A percentile compares a stretch with the other conserved stretches of the same genome.
Evolutionary conservation across 2,113 vertebrate genomes (phyloP).

Genomic region (Baryphthengus martii): DNA sequence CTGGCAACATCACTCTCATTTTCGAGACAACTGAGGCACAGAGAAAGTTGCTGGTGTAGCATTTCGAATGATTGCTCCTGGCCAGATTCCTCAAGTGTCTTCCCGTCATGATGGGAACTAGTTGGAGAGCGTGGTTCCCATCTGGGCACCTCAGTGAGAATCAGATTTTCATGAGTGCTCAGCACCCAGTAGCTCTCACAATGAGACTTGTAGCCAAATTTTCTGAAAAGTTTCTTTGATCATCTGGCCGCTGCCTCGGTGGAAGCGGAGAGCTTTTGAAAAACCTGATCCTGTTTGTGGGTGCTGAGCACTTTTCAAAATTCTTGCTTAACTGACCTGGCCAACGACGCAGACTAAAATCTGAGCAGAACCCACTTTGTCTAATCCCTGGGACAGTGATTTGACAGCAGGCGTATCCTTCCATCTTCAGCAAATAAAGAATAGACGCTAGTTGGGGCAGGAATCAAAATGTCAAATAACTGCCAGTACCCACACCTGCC

Average conservation of each 20-base stretch:
- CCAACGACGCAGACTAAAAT: slow-evolving; percentile 45
- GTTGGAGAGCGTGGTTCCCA: background rate
- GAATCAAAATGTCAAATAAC: slow-evolving; percentile 6
- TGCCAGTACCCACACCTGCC: background rate
- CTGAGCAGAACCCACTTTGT: slow-evolving; percentile 13
- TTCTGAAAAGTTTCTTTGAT: slow-evolving; percentile 27
- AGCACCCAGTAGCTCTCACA: background rate
- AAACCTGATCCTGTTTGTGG: slow-evolving; percentile 14
- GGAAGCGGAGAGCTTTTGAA: slow-evolving; percentile 14
- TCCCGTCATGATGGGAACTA: background rate
- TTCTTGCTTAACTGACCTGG: slow-evolving; percentile 41
- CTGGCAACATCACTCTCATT: background rate
- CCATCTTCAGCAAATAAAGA: slow-evolving; percentile 24
- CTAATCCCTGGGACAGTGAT: slow-evolving; percentile 30
- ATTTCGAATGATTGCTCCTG: background rate
- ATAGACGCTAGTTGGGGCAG: slow-evolving; percentile 16
- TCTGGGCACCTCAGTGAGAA: background rate
- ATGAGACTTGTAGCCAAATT: background rate
- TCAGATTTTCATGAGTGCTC: background rate
- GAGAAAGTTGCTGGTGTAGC: background rate
- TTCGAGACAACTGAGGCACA: slow-evolving; percentile 14
- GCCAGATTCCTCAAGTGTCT: background rate
- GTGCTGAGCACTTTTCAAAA: slow-evolving; percentile 45
- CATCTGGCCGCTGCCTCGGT: background rate
- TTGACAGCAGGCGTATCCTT: slow-evolving; percentile 57